Percentiles rank a stretch among this genome's conserved stretches.
Conservation (phyloP, 2,113 vertebrate species). For the Uria lomvia region DNA sequence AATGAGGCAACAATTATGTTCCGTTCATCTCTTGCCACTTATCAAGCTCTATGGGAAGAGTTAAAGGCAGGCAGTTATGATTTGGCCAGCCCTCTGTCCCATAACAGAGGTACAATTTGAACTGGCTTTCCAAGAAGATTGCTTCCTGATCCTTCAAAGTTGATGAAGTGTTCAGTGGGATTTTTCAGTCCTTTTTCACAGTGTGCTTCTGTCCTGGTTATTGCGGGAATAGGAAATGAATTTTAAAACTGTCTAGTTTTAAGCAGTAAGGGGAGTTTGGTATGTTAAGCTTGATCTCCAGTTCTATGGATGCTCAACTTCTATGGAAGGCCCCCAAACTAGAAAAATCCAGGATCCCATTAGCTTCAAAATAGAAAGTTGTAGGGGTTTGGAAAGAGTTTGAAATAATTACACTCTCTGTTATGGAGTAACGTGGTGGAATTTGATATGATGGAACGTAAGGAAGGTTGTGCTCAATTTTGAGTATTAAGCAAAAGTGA, state of each 20-base stretch:
- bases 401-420: background rate
- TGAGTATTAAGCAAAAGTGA: background rate
- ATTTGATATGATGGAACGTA: background rate
- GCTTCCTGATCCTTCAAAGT: background rate
- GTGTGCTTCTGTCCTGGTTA: background rate
- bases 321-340: background rate
- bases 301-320: background rate
- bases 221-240: background rate
- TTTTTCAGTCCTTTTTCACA: background rate
- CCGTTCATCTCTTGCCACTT: background rate
- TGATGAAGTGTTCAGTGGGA: background rate
- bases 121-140: background rate
- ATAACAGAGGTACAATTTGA: background rate
- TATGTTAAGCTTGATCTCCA: background rate
- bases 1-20: background rate
- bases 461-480: background rate
- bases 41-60: background rate
- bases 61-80: background rate
- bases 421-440: fast-evolving
- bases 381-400: background rate
- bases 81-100: background rate
- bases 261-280: background rate
- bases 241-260: background rate
- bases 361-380: background rate
- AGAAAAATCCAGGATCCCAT: background rate